Base-by-base conservation (phyloP, 2,797 vertebrate genomes). In the Gambelia wislizenii region DNA sequence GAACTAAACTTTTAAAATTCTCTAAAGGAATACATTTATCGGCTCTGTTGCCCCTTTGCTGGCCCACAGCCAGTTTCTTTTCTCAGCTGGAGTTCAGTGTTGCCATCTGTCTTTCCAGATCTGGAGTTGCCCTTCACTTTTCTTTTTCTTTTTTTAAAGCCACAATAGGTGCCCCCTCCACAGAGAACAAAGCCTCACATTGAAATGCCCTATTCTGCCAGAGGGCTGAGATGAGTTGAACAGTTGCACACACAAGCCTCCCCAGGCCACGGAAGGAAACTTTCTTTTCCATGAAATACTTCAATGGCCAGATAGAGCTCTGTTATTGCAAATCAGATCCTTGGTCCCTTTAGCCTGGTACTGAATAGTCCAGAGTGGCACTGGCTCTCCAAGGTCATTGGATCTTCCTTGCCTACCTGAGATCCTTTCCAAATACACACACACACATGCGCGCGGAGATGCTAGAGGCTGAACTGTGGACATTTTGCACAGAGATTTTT, bases 41-140 rank as follows among this genome's bases (percentile, higher is more conserved):
- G 54, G 89, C 86, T 70, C 92, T 89, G 70, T 75, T 91, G 80
- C 75, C 89, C 91, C 84, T 33, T 95, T 20, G 0, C 92, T 96
- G 96, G 95, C 93, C 89, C 76, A 8, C 77, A 88, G 96, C 94
- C 95, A 96, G 91, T 91, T 94, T 87, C 47, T 47, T 30, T 22
- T 85, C 56, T 93, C 96, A 96, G 94, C 95, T 96, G 95, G 94
- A 94, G 94, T 93, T 64, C 81, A 93, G 92, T 0, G 84, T 93
- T 93, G 89, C 96, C 96, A 97, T 96, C 96, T 96, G 96, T 95
- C 94, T 92, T 94, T 88, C 36, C 80, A 92, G 90, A 91, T 79
- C 92, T 92, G 86, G 88, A 87, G 83, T 81, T 89, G 87, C 90
- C 93, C 91, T 95, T 67, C 90, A 89, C 93, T 90, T 90, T 92